These are phyloP conservation scores for Acridotheres tristis DNA, from an alignment of 2,797 vertebrate species.

Conservation along the genomic window DNA sequence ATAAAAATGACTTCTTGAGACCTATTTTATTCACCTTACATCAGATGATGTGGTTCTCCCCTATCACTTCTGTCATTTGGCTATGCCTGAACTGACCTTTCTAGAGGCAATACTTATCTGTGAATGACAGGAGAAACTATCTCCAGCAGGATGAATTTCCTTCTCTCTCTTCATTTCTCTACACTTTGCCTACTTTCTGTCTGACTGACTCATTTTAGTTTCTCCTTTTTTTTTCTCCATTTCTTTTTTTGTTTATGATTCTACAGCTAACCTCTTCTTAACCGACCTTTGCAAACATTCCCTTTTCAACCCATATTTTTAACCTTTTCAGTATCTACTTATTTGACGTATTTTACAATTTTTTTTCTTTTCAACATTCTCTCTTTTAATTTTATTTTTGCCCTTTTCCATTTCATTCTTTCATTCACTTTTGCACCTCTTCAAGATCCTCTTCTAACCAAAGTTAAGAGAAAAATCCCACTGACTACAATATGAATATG, in stretches of 20 bases:
- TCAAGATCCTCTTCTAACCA: neutral
- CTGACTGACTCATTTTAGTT: neutral
- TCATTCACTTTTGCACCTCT: neutral
- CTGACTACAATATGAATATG: neutral
- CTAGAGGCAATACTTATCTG: conserved; percentile 64
- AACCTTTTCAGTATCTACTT: neutral
- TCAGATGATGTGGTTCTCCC: conserved; percentile 43
- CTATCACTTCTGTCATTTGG: conserved; percentile 65
- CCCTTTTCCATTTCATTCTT: neutral
- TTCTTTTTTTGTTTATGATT: neutral
- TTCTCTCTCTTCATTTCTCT: conserved; percentile 47
- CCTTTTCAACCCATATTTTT: neutral
- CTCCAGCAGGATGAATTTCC: conserved; percentile 59
- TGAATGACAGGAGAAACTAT: conserved; percentile 67
- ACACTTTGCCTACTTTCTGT: conserved; percentile 29
- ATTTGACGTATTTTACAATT: neutral
- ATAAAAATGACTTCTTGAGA: conserved; percentile 21
- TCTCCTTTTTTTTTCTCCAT: neutral
- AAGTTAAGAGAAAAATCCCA: neutral
- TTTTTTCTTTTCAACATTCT: neutral
- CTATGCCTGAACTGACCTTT: conserved; percentile 69
- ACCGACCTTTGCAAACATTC: neutral
- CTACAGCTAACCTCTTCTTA: conserved; percentile 12
- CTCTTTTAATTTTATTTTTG: neutral
- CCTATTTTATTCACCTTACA: conserved; percentile 43